Conservation (phyloP, 2,797 vertebrate species). For the Thaleichthys pacificus region DNA sequence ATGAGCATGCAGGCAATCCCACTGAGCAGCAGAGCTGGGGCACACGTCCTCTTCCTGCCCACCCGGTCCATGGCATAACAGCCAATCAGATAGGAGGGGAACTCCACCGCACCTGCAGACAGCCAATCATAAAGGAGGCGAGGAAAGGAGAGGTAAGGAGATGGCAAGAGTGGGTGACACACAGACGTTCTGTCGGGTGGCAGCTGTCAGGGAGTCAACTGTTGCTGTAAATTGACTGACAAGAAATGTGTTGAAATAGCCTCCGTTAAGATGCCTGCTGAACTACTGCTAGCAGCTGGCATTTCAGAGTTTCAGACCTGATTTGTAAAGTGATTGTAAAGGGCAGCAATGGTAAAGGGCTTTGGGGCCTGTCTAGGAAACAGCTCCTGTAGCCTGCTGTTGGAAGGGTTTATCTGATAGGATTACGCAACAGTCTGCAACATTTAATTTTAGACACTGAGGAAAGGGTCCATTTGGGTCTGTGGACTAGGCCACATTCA, state of each 20-base stretch:
- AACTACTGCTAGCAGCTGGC: neutral
- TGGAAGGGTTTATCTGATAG: too few species aligned
- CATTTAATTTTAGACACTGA: too few species aligned
- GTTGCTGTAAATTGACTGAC: neutral
- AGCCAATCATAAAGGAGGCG: conserved; percentile 42
- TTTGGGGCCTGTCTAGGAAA: too few species aligned
- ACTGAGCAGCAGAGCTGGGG: conserved; percentile 80
- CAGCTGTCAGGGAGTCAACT: neutral
- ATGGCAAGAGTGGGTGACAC: neutral
- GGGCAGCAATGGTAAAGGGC: neutral
- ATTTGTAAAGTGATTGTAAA: neutral
- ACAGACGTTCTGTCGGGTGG: conserved; percentile 15
- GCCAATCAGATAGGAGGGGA: conserved; percentile 86
- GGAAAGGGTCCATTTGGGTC: too few species aligned
- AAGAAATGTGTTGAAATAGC: neutral
- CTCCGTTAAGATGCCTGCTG: neutral
- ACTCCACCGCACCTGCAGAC: conserved; percentile 86
- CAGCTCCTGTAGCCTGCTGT: too few species aligned
- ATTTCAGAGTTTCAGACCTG: neutral
- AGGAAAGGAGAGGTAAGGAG: conserved; percentile 24
- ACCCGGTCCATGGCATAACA: conserved; percentile 86
- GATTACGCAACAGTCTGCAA: too few species aligned
- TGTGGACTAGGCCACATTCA: too few species aligned
- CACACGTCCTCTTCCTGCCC: conserved; percentile 86
- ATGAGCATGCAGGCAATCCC: conserved; percentile 81